phyloP scores from a whole-genome alignment of 2,797 vertebrate genomes.

The Syndactyla subalaris region DNA sequence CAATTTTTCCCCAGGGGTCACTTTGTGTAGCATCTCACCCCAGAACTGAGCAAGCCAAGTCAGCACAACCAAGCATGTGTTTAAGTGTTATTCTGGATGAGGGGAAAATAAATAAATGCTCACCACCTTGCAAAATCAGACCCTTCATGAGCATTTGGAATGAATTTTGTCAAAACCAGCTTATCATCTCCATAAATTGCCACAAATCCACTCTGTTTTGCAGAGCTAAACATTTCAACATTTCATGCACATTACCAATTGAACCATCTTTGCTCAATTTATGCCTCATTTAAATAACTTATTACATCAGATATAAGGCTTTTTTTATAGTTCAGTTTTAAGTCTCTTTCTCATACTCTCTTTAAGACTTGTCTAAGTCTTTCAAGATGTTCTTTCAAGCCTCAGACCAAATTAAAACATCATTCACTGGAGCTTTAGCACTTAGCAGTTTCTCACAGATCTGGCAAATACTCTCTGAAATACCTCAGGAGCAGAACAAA shows the following conservation, averaged over 20 bases:
- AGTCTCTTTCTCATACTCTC: slow-evolving; percentile 57
- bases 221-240: slow-evolving; percentile 35
- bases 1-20: background rate
- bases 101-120: background rate
- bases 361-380: slow-evolving; percentile 59
- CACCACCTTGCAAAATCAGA: slow-evolving; percentile 36
- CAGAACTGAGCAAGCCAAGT: background rate
- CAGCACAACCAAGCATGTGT: background rate
- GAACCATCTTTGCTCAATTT: slow-evolving; percentile 67
- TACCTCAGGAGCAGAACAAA: background rate
- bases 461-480: slow-evolving; percentile 44
- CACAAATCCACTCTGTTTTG: background rate
- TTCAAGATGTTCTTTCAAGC: slow-evolving; percentile 71
- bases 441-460: slow-evolving; percentile 57
- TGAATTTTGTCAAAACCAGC: slow-evolving; percentile 30
- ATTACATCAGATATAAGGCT: slow-evolving; percentile 61
- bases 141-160: slow-evolving; percentile 35
- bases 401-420: slow-evolving; percentile 69
- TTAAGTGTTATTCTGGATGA: slow-evolving; percentile 28
- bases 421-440: slow-evolving; percentile 47
- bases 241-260: slow-evolving; percentile 34
- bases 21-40: background rate
- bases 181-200: slow-evolving; percentile 51
- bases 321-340: slow-evolving; percentile 55
- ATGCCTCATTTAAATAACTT: slow-evolving; percentile 67